phyloP scores from a whole-genome alignment of 2,113 vertebrate genomes.

The Galbula dea region DNA sequence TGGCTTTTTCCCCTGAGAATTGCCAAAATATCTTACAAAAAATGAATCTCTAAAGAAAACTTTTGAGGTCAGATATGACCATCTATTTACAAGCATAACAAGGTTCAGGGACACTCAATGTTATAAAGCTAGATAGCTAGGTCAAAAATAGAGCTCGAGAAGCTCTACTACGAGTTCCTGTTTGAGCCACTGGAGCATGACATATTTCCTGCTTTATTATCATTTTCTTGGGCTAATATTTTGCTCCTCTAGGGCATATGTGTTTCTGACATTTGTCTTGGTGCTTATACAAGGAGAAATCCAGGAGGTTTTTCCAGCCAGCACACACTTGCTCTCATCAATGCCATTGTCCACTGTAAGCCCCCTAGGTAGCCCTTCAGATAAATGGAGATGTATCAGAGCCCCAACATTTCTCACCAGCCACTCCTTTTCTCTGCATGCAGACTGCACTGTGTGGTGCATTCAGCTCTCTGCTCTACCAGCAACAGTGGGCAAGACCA shows the following conservation, averaged over 20 bases:
- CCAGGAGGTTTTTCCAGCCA: not conserved
- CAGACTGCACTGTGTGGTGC: not conserved
- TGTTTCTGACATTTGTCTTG: not conserved
- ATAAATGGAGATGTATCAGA: not conserved
- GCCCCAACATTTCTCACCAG: not conserved
- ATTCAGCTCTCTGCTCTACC: not conserved
- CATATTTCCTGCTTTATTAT: not conserved
- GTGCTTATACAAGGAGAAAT: not conserved
- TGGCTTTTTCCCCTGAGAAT: not conserved
- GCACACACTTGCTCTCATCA: not conserved
- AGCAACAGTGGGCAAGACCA: not conserved
- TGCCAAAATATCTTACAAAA: not conserved
- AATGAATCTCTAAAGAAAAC: not conserved
- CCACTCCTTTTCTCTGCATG: fast-evolving
- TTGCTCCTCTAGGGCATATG: not conserved
- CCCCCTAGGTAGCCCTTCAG: not conserved
- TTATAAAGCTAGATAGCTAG: not conserved
- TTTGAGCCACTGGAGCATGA: not conserved
- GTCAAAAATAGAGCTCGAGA: not conserved
- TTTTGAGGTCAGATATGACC: not conserved
- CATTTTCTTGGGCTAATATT: not conserved
- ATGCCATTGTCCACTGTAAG: not conserved
- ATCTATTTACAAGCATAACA: not conserved
- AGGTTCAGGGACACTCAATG: not conserved
- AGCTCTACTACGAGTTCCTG: not conserved